Percentiles rank a stretch among this genome's conserved stretches.
Evolutionary conservation across 2,797 vertebrate species (phyloP).

Genomic region (Pseudochaenichthys georgianus): DNA sequence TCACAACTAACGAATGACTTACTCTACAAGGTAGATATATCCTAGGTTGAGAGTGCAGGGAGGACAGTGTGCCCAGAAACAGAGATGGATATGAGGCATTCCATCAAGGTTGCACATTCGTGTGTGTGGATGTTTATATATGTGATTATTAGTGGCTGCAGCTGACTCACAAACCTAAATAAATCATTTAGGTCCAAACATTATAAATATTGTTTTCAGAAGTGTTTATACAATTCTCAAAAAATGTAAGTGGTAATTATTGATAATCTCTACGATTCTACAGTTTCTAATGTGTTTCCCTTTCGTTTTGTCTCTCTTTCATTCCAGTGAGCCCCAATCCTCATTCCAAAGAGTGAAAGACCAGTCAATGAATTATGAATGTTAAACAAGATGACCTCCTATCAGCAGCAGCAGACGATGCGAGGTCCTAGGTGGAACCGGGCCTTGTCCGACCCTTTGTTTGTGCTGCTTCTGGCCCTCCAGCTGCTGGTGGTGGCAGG

Average conservation of each 20-base stretch:
- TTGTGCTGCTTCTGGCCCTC: slow-evolving; percentile 98
- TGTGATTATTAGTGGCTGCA: slow-evolving; percentile 23
- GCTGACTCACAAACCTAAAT: slow-evolving; percentile 6
- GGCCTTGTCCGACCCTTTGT: slow-evolving; percentile 99
- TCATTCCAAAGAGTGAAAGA: slow-evolving; percentile 88
- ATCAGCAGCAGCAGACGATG: slow-evolving; percentile 99
- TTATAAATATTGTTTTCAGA: neutral
- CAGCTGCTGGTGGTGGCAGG: slow-evolving; percentile 99
- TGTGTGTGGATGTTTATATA: slow-evolving; percentile 22
- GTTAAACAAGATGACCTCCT: slow-evolving; percentile 99
- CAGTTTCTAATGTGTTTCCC: slow-evolving; percentile 38
- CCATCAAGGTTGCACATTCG: slow-evolving; percentile 36
- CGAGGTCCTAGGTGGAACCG: slow-evolving; percentile 99
- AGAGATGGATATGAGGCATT: slow-evolving; percentile 49
- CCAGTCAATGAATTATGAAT: slow-evolving; percentile 99
- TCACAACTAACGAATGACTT: neutral
- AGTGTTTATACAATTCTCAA: too few relatives aligned
- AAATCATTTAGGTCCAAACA: neutral
- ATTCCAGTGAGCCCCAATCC: slow-evolving; percentile 80
- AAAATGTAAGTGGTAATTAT: neutral
- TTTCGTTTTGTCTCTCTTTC: slow-evolving; percentile 56
- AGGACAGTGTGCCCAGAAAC: slow-evolving; percentile 53
- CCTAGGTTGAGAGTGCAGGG: slow-evolving; percentile 59
- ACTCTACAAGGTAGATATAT: slow-evolving; percentile 15
- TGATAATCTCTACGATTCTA: neutral